Base-by-base conservation (phyloP, 1,140 invertebrate species). In the Charaxes varanes region DNA sequence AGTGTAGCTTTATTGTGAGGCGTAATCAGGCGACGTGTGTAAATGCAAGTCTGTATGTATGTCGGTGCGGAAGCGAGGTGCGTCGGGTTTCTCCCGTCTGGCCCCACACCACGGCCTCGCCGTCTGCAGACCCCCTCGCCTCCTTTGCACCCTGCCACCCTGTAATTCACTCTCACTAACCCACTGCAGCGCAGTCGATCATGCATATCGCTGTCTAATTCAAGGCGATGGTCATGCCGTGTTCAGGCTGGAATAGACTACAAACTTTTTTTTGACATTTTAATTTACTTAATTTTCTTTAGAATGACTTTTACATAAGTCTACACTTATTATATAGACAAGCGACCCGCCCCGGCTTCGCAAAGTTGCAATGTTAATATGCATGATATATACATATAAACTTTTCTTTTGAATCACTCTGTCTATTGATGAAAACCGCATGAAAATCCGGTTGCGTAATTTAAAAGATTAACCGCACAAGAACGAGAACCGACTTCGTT, bases 101-200 rank as follows among this genome's bases (percentile, higher is more conserved):
- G 66, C 70, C 76, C 50, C 78, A 78, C 53, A 65, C 78, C 59
- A 57, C 27, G 22, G 24, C 56, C 71, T 18, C 72, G 70, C 70
- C 62, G 77, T 76, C 71, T 81, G 69, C 69, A 64, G 47, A 49
- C 48, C 57, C 42, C 62, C 60, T 30, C 46, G 13, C 47, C 54
- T 28, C 17, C 38, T 41, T 23, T 60, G 50, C 67, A 57, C 45
- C 62, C 48, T 51, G 42, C 53, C 51, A 52, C 57, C 62, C 49
- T 62, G 64, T 79, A 78, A 78, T 82, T 82, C 76, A 82, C 78
- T 82, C 78, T 82, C 78, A 82, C 78, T 82, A 82, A 82, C 78
- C 78, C 73, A 82, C 74, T 82, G 74, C 78, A 82, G 67, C 65
- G 66, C 63, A 78, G 65, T 80, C 78, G 67, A 78, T 80, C 78